Base-by-base conservation (phyloP, 2,888 invertebrate species). In the Ornithoptera priamus region DNA sequence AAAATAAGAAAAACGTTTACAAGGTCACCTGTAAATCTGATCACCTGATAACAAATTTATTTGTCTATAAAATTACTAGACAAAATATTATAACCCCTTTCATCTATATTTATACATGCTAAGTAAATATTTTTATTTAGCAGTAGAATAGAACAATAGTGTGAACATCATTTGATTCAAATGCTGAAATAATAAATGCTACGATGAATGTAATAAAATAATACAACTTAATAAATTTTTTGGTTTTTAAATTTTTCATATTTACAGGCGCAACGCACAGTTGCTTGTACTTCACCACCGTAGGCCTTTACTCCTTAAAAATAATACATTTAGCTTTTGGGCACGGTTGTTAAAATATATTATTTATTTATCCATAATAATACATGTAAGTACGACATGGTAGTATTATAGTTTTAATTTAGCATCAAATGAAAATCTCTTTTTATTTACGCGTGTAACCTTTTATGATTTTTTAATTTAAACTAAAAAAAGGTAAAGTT, bases 231-330 rank as follows among this genome's bases (percentile, higher is more conserved):
- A 39, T 39, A 1, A 2, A 15, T 12, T 50, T 50, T 50, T 50
- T 50, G 0, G 5, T 50, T 30, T 30, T 30, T 5, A 30, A 50
- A 17, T 1, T 50, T 39, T 56, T 8, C 46, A 15, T 15, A 17
- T 30, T 59, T 61, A 20, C 67, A 67, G 67, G 36, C 67, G 67
- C 20, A 20, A 20, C 20, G 36, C 67, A 18, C 36, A 67, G 15
- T 53, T 61, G 20, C 53, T 39, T 22, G 17, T 22, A 62, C 61
- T 67, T 22, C 46, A 67, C 30, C 62, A 61, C 20, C 61, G 67
- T 36, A 67, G 61, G 30, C 67, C 67, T 20, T 22, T 67, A 22
- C 22, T 61, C 61, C 30, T 67, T 4, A 67, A 56, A 56, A 36
- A 67, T 42, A 62, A 62, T 7, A 36, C 20, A 20, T 67, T 67